These are phyloP conservation scores for Gobionotothen gibberifrons DNA, from an alignment of 2,797 vertebrate genomes.

Conservation along the genomic window DNA sequence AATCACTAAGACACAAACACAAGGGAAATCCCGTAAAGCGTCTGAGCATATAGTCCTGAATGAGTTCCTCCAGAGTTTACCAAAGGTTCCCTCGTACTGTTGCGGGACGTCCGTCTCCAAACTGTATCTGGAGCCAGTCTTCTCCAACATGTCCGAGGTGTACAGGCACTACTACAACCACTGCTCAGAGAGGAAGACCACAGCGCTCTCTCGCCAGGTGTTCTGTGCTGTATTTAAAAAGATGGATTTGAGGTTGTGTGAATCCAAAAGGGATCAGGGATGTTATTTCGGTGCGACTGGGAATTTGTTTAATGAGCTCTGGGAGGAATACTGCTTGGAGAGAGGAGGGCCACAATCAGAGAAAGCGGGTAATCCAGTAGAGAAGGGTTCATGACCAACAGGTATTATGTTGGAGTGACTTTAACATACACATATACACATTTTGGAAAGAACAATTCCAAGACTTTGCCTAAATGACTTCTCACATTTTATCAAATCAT, in stretches of 20 bases:
- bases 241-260: slow-evolving; percentile 53
- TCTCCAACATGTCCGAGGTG: slow-evolving; percentile 64
- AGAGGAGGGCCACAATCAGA: slow-evolving; percentile 31
- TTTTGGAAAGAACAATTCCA: neutral
- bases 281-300: slow-evolving; percentile 20
- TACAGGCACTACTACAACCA: slow-evolving; percentile 60
- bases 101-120: slow-evolving; percentile 37
- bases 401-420: neutral
- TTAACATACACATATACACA: neutral
- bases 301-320: slow-evolving; percentile 59
- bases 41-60: slow-evolving; percentile 48
- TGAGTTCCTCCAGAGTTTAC: slow-evolving; percentile 54
- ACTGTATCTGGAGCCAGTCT: slow-evolving; percentile 57
- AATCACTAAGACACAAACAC: slow-evolving; percentile 30
- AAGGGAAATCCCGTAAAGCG: slow-evolving; percentile 61
- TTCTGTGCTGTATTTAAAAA: slow-evolving; percentile 64
- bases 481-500: neutral
- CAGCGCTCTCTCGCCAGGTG: slow-evolving; percentile 59
- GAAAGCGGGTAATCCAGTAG: slow-evolving; percentile 23
- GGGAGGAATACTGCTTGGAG: slow-evolving; percentile 60
- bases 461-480: slow-evolving; percentile 4
- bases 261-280: slow-evolving; percentile 46
- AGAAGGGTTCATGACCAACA: neutral
- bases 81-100: slow-evolving; percentile 47
- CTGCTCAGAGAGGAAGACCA: slow-evolving; percentile 34